Base-by-base conservation (phyloP, 2,888 invertebrate genomes). In the Saturnia pavonia region DNA sequence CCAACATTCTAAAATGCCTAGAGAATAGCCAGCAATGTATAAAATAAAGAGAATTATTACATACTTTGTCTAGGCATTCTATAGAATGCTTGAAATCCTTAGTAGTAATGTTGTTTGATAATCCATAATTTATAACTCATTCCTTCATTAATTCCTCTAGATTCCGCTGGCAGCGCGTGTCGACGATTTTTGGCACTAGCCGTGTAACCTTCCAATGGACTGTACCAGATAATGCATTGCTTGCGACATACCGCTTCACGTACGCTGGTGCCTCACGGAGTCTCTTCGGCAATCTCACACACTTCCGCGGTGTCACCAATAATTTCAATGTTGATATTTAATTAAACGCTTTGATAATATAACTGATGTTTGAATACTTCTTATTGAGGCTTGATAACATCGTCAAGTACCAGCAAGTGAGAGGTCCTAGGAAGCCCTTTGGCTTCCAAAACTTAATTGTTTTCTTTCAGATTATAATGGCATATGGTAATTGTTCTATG, bases 141-240 rank as follows among this genome's bases (percentile, higher is more conserved):
- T 42, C 19, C 16, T n/a, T n/a, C 1, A 34, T 34, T 7, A n/a
- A 6, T 19, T 45, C 14, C 4, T 22, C 6, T 85, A 98, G 98
- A 87, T 98, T 98, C 88, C 89, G 91, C 69, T 99, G 98, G 98
- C 94, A 94, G 73, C 95, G 97, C 22, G 95, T 95, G 0, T 96
- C 96, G 1, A 89, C 94, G 0, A 79, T 98, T 16, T 88, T 96
- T 4, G 97, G 97, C 16, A 96, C 96, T 19, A 98, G 98, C 83
- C 94, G 96, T 76, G 96, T 95, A 40, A 96, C 95, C 67, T 94
- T 98, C 70, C 94, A 94, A 69, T 99, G 99, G 99, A 93, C 94
- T n/a, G 95, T 98, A 12, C 96, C 96, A 0, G 83, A 87, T 0
- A 92, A 95, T 70, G 95, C 95, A 0, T 80, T 94, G 68, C 90